These are phyloP conservation scores for Trypoxylus dichotomus DNA, from an alignment of 1,140 invertebrate genomes.

Conservation along the genomic window DNA sequence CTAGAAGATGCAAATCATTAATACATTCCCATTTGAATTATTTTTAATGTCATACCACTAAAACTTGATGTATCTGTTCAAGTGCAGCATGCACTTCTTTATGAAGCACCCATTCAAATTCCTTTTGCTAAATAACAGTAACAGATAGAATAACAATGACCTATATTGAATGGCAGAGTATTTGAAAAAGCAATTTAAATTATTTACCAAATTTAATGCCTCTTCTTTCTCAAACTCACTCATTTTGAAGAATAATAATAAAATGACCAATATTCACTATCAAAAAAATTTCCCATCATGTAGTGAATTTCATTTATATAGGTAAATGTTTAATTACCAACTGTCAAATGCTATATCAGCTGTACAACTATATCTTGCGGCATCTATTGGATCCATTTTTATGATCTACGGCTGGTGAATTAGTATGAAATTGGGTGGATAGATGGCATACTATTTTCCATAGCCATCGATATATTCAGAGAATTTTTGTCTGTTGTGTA, in stretches of 20 bases:
- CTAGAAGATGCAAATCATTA: constrained; percentile 54
- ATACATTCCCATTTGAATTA: neutral
- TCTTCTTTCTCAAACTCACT: constrained; percentile 84
- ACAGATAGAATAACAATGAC: constrained; percentile 32
- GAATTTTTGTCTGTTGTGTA: no score
- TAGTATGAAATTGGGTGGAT: no score
- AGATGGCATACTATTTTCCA: no score
- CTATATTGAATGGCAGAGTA: constrained; percentile 37
- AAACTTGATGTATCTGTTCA: constrained; percentile 78
- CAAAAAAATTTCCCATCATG: constrained; percentile 7
- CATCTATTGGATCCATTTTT: neutral
- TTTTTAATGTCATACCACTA: constrained; percentile 67
- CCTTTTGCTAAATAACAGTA: constrained; percentile 75
- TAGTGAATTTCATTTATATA: neutral
- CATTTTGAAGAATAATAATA: constrained; percentile 58
- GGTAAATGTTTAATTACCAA: neutral
- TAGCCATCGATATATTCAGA: no score
- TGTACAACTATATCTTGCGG: neutral
- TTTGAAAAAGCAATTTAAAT: constrained; percentile 41
- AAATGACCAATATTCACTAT: neutral
- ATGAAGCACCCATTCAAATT: constrained; percentile 90
- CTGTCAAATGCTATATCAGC: neutral
- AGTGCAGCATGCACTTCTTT: constrained; percentile 87
- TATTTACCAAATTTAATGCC: constrained; percentile 77
- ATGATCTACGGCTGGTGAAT: no score